Evolutionary conservation across 2,888 invertebrate species (phyloP), one percentile per base, ranked within the genome.

Genomic region (Drosophila formosana): DNA sequence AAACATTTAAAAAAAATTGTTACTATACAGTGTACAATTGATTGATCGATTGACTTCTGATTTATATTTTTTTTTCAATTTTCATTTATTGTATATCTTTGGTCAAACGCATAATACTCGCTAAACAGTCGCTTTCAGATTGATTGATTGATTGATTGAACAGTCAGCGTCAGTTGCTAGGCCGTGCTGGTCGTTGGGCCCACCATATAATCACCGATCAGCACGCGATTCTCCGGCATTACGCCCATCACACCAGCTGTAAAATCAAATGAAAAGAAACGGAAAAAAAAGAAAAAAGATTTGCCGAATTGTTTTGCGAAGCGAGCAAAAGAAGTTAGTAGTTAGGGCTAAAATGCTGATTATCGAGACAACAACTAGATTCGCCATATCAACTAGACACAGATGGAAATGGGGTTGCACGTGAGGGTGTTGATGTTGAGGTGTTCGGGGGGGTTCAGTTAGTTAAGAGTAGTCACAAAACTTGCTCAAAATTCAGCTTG

Each of bases 141-240:
- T 41, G 39, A 41, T 53, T 53, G 37, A 39, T 51, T 25, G 43
- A 6, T 32, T 46, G 32, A 52, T 69, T n/a, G 55, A 52, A 56
- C 46, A 57, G 26, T 23, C 28, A 47, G 66, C 50, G 26, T 18
- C 18, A 18, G 18, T 41, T 46, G 77, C 73, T 86, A 78, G 86
- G 84, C 75, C 28, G 90, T 78, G 81, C 66, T 78, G 68, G 94
- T 92, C 90, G 93, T 92, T 90, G 93, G 94, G 79, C 94, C 93
- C 92, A 94, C 93, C 93, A 94, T 93, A 92, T 93, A 95, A 93
- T 95, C 94, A 91, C 94, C 94, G 92, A 94, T 94, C 91, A 95
- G 94, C 93, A 94, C 94, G 91, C 94, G 94, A 93, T 94, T 94
- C 93, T 95, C 94, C 93, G 94, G 93, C 92, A 94, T 92, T 89